Conservation (phyloP, 2,797 vertebrate species). For the Callimico goeldii region DNA sequence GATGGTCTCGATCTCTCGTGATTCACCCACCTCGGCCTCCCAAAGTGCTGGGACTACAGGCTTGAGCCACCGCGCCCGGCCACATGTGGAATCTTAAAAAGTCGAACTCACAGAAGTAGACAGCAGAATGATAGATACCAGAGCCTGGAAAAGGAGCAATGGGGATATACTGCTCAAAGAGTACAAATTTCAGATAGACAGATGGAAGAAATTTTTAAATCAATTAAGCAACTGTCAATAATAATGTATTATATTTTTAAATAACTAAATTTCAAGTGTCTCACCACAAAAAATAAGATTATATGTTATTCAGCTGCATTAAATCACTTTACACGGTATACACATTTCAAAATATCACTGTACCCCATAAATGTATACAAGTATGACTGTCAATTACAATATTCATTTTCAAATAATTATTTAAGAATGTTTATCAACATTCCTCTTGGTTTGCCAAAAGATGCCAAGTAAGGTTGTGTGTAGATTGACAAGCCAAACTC, state of each 20-base stretch:
- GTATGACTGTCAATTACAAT: neutral
- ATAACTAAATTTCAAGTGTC: neutral
- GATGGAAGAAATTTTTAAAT: neutral
- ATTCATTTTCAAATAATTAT: neutral
- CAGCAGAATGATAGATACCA: neutral
- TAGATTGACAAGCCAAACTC: neutral
- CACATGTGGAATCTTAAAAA: neutral
- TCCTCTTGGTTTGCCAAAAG: constrained; percentile 13
- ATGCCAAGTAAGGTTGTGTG: neutral
- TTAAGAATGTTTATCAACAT: neutral
- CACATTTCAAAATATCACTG: constrained; percentile 3
- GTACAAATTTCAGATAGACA: neutral
- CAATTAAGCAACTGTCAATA: neutral
- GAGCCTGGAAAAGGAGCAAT: neutral
- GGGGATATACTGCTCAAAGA: neutral
- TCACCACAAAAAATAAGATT: neutral
- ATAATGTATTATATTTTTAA: neutral
- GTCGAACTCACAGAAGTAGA: neutral
- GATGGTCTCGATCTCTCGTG: no score
- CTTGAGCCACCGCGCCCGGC: no score
- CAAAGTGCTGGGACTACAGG: no score
- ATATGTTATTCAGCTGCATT: neutral
- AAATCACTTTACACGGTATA: neutral
- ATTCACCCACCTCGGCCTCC: no score
- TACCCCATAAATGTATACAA: neutral